Evolutionary conservation across 2,888 invertebrate genomes (phyloP).

Genomic region (Aporophyla nigra): DNA sequence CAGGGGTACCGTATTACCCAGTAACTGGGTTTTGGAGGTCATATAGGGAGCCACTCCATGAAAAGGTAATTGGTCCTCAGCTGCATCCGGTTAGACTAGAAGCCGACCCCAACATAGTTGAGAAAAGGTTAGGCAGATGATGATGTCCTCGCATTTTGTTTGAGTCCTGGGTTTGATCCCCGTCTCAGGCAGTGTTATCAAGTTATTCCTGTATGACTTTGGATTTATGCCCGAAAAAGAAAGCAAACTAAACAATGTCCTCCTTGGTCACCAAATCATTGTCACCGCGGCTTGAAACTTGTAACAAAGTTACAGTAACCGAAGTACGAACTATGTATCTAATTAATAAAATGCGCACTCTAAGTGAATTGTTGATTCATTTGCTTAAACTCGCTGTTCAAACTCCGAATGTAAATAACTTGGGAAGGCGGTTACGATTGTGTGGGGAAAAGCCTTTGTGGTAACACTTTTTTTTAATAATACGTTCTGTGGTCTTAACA

Average conservation of each 20-base stretch:
- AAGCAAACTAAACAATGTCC: neutral
- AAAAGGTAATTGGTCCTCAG: too few species aligned
- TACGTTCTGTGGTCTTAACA: neutral
- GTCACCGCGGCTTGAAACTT: conserved; percentile 31
- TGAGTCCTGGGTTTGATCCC: neutral
- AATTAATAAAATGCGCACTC: conserved; percentile 67
- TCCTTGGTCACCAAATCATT: neutral
- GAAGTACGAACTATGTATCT: conserved; percentile 62
- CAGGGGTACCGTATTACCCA: too few species aligned
- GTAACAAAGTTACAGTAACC: conserved; percentile 55
- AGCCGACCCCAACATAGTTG: too few species aligned
- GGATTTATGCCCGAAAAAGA: neutral
- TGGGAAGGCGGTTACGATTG: conserved; percentile 7
- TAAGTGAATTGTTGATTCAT: conserved; percentile 67
- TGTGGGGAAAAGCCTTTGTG: neutral
- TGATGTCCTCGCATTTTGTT: neutral
- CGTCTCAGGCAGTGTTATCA: neutral
- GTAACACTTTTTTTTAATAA: neutral
- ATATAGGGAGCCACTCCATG: too few species aligned
- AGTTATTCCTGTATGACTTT: neutral
- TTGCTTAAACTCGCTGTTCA: conserved; percentile 37
- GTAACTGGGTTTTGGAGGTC: too few species aligned
- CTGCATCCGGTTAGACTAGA: too few species aligned
- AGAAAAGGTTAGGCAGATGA: too few species aligned
- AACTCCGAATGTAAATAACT: conserved; percentile 42